Percentiles rank a stretch among this genome's conserved stretches.
Evolutionary conservation across 2,797 vertebrate genomes (phyloP).

Genomic region (Ficedula albicollis): DNA sequence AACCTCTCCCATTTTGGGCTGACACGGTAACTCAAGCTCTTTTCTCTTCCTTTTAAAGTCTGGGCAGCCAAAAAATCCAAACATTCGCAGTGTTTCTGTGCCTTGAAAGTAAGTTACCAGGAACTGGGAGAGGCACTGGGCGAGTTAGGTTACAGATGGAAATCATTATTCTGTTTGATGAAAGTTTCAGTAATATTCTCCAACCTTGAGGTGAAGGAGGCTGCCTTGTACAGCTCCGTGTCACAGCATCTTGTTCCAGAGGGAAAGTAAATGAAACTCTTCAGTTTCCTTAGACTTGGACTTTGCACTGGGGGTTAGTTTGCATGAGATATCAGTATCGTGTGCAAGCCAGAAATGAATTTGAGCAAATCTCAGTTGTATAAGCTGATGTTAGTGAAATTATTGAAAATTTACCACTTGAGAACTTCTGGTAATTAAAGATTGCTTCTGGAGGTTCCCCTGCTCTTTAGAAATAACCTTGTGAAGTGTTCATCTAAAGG

Average conservation of each 20-base stretch:
- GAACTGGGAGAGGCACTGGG: conserved; percentile 55
- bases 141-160: conserved; percentile 48
- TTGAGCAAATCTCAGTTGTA: conserved; percentile 47
- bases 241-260: conserved; percentile 32
- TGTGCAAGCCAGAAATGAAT: conserved; percentile 36
- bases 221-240: not conserved
- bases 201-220: conserved; percentile 49
- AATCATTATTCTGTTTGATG: conserved; percentile 59
- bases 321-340: not conserved
- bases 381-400: conserved; percentile 48
- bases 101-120: conserved; percentile 45
- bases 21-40: not conserved
- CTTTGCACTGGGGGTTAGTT: conserved; percentile 44
- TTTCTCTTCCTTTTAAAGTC: conserved; percentile 25
- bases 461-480: conserved; percentile 39
- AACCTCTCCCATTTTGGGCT: not conserved
- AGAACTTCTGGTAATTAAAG: conserved; percentile 63
- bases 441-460: conserved; percentile 9
- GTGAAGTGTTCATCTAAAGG: not conserved
- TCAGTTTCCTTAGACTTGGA: conserved; percentile 27
- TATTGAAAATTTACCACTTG: conserved; percentile 57
- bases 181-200: conserved; percentile 61
- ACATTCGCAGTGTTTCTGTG: conserved; percentile 14
- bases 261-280: conserved; percentile 48
- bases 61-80: conserved; percentile 49